A percentile compares a stretch with the other conserved stretches of the same genome.
Evolutionary conservation across 2,797 vertebrate species (phyloP).

Genomic region (Pseudochirops cupreus): DNA sequence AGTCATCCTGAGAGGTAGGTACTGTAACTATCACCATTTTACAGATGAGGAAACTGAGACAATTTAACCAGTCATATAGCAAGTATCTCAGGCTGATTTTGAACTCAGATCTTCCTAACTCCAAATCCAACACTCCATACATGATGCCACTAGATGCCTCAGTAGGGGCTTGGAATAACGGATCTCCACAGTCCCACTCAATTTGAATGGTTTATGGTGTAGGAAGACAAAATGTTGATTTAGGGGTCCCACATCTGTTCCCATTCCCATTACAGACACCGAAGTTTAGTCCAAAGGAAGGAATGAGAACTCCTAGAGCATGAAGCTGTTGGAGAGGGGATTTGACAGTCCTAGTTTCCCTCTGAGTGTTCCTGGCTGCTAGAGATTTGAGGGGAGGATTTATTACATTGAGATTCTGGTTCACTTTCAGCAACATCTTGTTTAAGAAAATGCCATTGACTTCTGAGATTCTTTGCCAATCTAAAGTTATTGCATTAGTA

Average conservation of each 20-base stretch:
- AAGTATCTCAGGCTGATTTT: background rate
- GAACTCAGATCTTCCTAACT: background rate
- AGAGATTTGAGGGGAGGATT: background rate
- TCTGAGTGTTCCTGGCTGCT: conserved; percentile 19
- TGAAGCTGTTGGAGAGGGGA: background rate
- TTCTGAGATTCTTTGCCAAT: background rate
- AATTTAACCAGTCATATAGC: background rate
- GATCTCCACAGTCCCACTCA: background rate
- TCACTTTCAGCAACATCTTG: background rate
- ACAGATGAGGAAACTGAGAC: background rate
- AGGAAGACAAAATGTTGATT: background rate
- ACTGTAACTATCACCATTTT: background rate
- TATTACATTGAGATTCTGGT: background rate
- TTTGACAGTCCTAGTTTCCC: background rate
- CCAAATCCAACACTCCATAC: background rate
- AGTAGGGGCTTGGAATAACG: background rate
- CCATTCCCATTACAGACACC: background rate
- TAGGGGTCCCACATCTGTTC: background rate
- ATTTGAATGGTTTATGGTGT: background rate
- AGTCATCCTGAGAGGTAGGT: background rate
- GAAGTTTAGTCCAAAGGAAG: conserved; percentile 22
- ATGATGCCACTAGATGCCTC: background rate
- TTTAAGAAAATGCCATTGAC: conserved; percentile 16
- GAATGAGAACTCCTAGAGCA: conserved; percentile 7
- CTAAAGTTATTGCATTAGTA: background rate